Evolutionary conservation across 2,888 invertebrate species (phyloP).

Genomic region (Camptogramma bilineatum): DNA sequence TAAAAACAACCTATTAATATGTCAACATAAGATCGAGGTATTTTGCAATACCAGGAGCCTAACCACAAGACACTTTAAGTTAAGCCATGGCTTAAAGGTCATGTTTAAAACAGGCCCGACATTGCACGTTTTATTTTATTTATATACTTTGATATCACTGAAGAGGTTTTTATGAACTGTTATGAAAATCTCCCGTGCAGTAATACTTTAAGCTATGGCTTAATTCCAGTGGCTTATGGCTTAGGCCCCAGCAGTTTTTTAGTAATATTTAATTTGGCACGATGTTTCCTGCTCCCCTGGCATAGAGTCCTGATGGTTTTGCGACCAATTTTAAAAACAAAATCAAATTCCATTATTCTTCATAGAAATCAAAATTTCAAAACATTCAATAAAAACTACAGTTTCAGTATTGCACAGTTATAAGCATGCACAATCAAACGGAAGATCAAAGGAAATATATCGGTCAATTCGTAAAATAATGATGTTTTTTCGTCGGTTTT

Average conservation of each 20-base stretch:
- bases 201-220: background rate
- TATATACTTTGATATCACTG: background rate
- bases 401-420: constrained; percentile 79
- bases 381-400: constrained; percentile 71
- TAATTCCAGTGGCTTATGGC: constrained; percentile 5
- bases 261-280: constrained; percentile 77
- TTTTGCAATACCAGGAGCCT: constrained; percentile 47
- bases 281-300: constrained; percentile 49
- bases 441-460: constrained; percentile 48
- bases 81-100: background rate
- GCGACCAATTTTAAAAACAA: constrained; percentile 54
- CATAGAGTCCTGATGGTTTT: constrained; percentile 72
- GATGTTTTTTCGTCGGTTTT: constrained; percentile 38
- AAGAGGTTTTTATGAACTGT: too few species aligned
- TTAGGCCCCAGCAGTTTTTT: constrained; percentile 41
- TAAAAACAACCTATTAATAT: constrained; percentile 85
- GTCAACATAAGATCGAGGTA: constrained; percentile 76
- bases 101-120: background rate
- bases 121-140: background rate
- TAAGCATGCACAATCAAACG: constrained; percentile 76
- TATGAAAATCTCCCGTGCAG: background rate
- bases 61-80: constrained; percentile 22
- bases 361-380: constrained; percentile 63
- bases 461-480: constrained; percentile 36
- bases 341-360: constrained; percentile 60